Conservation (phyloP, 2,113 vertebrate species). For the Anarrhichthys ocellatus region DNA sequence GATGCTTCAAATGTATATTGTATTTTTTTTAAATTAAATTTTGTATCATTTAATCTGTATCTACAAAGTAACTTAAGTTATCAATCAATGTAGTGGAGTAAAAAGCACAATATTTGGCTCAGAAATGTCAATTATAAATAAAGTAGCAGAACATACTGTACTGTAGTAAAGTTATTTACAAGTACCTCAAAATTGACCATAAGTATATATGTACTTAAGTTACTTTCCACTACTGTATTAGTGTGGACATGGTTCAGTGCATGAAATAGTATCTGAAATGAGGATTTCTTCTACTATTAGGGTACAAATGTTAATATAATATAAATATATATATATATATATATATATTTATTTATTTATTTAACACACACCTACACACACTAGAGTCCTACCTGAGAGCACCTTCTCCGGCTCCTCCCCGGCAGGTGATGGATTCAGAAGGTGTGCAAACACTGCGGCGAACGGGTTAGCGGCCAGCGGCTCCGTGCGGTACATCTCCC, state of each 20-base stretch:
- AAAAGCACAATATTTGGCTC: not conserved
- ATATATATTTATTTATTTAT: too few relatives aligned
- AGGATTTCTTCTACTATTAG: too few relatives aligned
- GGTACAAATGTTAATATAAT: too few relatives aligned
- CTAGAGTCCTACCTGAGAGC: slow-evolving; percentile 86
- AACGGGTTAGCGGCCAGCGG: slow-evolving; percentile 97
- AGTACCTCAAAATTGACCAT: not conserved
- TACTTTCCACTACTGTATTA: too few relatives aligned
- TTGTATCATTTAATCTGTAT: not conserved
- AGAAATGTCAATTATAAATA: not conserved
- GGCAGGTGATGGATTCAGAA: slow-evolving; percentile 90
- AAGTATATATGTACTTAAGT: not conserved
- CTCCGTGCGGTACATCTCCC: slow-evolving; percentile 99
- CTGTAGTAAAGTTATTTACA: not conserved
- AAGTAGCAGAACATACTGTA: not conserved
- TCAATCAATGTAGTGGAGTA: not conserved
- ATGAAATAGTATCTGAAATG: not conserved
- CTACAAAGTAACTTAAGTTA: not conserved
- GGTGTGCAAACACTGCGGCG: slow-evolving; percentile 95
- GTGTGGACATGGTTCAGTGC: not conserved
- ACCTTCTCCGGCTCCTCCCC: slow-evolving; percentile 90
- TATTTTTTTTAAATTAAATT: too few relatives aligned
- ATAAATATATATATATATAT: too few relatives aligned
- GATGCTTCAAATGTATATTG: not conserved
- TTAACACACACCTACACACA: too few relatives aligned